Conservation (phyloP, 2,888 invertebrate genomes). For the Zygaena filipendulae region DNA sequence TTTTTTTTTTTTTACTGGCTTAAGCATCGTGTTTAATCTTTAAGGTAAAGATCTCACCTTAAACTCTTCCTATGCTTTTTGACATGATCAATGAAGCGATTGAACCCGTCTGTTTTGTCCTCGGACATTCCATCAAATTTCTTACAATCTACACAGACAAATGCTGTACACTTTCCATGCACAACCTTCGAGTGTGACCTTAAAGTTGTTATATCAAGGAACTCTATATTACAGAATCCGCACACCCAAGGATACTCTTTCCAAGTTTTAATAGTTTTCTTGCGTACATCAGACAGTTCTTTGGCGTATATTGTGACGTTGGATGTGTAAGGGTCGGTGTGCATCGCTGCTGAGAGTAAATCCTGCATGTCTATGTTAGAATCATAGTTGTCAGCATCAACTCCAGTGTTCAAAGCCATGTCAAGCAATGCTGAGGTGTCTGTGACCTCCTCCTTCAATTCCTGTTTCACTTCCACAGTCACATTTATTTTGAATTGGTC, state of each 20-base stretch:
- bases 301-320: constrained; percentile 42
- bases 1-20: no score
- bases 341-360: constrained; percentile 40
- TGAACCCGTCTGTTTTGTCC: neutral
- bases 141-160: constrained; percentile 75
- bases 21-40: no score
- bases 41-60: constrained; percentile 42
- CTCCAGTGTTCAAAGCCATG: neutral
- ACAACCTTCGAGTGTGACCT: constrained; percentile 70
- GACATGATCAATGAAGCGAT: constrained; percentile 70
- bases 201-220: constrained; percentile 44
- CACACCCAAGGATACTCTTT: constrained; percentile 55
- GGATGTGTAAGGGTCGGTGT: constrained; percentile 26
- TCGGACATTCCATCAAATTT: constrained; percentile 69
- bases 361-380: constrained; percentile 38
- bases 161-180: constrained; percentile 72
- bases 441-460: constrained; percentile 36
- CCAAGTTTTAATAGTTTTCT: constrained; percentile 35
- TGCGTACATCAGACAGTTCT: constrained; percentile 31
- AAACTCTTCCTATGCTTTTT: constrained; percentile 70
- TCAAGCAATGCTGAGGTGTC: constrained; percentile 8
- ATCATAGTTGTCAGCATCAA: constrained; percentile 11
- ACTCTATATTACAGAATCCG: constrained; percentile 45
- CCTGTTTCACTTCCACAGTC: constrained; percentile 30
- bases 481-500: constrained; percentile 6